phyloP scores from a whole-genome alignment of 2,888 invertebrate genomes.

The Ichneumoninae sp. region DNA sequence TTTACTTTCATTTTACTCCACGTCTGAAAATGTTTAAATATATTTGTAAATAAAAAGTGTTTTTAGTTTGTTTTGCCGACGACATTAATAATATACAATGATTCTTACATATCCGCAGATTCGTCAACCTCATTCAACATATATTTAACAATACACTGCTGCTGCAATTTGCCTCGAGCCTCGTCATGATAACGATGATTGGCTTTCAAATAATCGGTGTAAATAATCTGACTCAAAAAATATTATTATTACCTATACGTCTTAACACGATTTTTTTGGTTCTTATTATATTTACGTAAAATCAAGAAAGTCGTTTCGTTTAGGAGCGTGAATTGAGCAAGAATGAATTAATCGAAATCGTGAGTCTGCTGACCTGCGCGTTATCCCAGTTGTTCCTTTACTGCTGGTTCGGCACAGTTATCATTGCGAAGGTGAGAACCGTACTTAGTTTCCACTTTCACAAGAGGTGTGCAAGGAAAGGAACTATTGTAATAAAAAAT shows the following conservation, averaged over 20 bases:
- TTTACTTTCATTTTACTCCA: too few relatives aligned
- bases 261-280: background rate
- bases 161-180: conserved; percentile 66
- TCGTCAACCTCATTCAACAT: conserved; percentile 51
- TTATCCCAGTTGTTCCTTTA: conserved; percentile 65
- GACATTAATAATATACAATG: background rate
- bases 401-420: conserved; percentile 67
- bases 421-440: conserved; percentile 57
- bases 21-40: background rate
- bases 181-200: conserved; percentile 65
- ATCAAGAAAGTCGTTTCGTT: background rate
- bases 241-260: background rate
- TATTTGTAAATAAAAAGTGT: background rate
- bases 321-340: conserved; percentile 40
- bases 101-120: conserved; percentile 44
- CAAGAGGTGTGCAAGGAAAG: too few relatives aligned
- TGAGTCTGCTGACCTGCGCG: conserved; percentile 52
- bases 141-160: conserved; percentile 63
- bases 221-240: conserved; percentile 18
- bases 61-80: background rate
- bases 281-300: background rate
- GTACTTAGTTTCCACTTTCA: background rate
- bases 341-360: conserved; percentile 52
- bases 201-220: conserved; percentile 66
- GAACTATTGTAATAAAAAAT: too few relatives aligned